Evolutionary conservation across 2,113 vertebrate species (phyloP), one percentile per base, ranked within the genome.

Genomic region (Protomyctophum bolini): DNA sequence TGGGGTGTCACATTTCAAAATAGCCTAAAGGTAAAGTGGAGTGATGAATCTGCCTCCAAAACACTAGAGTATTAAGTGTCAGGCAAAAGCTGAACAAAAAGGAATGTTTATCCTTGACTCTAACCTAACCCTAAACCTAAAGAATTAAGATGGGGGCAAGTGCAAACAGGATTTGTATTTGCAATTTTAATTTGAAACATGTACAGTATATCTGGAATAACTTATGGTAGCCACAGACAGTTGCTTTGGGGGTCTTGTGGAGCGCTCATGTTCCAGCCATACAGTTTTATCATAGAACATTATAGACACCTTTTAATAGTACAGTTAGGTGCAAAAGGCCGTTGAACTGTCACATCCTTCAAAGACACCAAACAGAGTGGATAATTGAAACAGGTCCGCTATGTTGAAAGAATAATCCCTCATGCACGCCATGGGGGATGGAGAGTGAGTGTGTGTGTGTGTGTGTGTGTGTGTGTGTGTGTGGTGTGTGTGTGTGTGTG

Each of bases 271-370:
- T 4, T 9, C 21, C 57, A 29, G 56, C 52, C 49, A n/a, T 58
- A 45, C 21, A 49, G 51, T 50, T 28, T 10, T 49, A 6, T 63
- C 47, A 63, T 49, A 58, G 6, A 2, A 12, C 46, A 56, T 62
- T 57, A 29, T 57, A 29, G 47, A 68, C 66, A 58, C 58, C 54
- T 61, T 72, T 56, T 68, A 54, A 75, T 56, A 28, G 71, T 50
- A 29, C 48, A 33, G n/a, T n/a, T n/a, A n/a, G n/a, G n/a, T n/a
- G n/a, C n/a, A 79, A 47, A 48, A 15, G 29, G 46, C 67, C 28
- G 46, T n/a, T 48, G 2, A 29, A 54, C 8, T 51, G 59, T 21
- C 54, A 68, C 21, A 21, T 68, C 64, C 58, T 72, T 72, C 58
- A 29, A 62, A 66, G 58, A 52, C 56, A 48, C 49, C 3, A 48